Evolutionary conservation across 2,888 invertebrate genomes (phyloP).

Genomic region (Aleiodes leptofemur): DNA sequence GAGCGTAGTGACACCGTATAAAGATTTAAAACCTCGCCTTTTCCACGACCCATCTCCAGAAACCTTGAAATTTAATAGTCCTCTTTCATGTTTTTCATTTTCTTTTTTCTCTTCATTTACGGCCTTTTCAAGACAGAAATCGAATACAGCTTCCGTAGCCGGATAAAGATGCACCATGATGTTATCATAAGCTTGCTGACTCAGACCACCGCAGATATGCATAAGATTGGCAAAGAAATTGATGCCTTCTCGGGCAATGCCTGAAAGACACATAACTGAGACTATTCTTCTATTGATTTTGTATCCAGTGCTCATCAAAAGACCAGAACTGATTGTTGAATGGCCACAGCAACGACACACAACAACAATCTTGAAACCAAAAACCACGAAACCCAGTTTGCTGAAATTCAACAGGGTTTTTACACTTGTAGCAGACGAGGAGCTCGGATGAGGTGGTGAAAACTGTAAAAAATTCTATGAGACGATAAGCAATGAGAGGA

Average conservation of each 20-base stretch:
- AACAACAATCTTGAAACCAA: too few species aligned
- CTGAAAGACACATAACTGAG: conserved; percentile 46
- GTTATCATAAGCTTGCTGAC: conserved; percentile 45
- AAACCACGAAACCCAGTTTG: too few species aligned
- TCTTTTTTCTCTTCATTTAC: conserved; percentile 46
- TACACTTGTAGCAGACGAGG: too few species aligned
- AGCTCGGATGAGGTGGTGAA: too few species aligned
- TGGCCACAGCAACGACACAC: too few species aligned
- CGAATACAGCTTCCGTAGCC: conserved; percentile 46
- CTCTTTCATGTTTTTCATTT: conserved; percentile 43
- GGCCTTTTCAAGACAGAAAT: conserved; percentile 49
- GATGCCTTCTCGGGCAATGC: conserved; percentile 52
- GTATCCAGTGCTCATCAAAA: conserved; percentile 7
- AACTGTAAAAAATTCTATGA: too few species aligned
- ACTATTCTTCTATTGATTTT: conserved; percentile 59
- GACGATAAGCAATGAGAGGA: too few species aligned
- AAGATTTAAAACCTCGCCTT: conserved; percentile 45
- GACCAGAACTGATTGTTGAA: too few species aligned
- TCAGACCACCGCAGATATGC: conserved; percentile 49
- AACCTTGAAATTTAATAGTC: conserved; percentile 23
- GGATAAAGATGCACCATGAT: conserved; percentile 39
- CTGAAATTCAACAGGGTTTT: too few species aligned
- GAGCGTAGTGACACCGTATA: conserved; percentile 43
- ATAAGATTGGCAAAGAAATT: conserved; percentile 57
- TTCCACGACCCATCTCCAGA: conserved; percentile 44